phyloP scores from a whole-genome alignment of 2,113 vertebrate species.

The Apeltes quadracus region DNA sequence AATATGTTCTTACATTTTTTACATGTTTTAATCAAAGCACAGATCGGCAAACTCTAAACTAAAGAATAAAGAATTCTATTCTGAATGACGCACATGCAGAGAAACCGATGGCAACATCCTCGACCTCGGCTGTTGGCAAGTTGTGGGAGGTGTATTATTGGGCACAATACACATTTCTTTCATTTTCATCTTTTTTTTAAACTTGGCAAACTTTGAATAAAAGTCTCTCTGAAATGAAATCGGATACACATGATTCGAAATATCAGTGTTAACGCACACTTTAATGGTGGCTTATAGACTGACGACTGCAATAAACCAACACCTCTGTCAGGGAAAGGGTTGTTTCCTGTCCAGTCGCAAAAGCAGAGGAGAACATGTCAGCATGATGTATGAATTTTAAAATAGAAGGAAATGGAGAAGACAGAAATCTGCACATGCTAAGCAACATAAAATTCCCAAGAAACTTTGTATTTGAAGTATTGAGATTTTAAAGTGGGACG shows the following conservation, averaged over 20 bases:
- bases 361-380: constrained; percentile 33
- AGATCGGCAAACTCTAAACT: no score
- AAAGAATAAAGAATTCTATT: neutral
- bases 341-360: neutral
- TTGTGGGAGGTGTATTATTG: no score
- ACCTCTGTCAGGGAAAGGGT: neutral
- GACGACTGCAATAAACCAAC: neutral
- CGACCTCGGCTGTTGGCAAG: neutral
- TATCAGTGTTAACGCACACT: neutral
- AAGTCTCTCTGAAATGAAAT: neutral
- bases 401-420: constrained; percentile 58
- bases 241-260: neutral
- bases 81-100: neutral
- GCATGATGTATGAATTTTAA: constrained; percentile 45
- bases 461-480: constrained; percentile 3
- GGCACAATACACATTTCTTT: neutral
- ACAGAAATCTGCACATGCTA: neutral
- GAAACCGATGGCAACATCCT: neutral
- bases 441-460: constrained; percentile 23
- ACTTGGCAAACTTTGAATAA: neutral
- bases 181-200: neutral
- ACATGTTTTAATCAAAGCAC: no score
- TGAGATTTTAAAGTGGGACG: neutral
- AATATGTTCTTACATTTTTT: neutral
- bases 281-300: neutral